Conservation (phyloP, 2,113 vertebrate species). For the Epinephelus cyanopodus region DNA sequence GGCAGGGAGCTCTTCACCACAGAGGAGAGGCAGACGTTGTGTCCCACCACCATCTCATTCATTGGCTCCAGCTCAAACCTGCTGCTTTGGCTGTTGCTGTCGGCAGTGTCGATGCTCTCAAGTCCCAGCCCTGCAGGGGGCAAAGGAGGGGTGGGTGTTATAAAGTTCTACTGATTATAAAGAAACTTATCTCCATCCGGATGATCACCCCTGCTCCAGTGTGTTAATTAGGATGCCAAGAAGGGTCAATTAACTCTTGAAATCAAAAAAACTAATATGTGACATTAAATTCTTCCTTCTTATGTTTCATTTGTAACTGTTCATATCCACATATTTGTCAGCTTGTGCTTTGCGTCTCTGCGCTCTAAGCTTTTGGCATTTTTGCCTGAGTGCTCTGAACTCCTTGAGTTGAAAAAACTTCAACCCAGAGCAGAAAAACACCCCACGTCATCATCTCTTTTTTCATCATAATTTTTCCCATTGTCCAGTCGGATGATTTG, state of each 20-base stretch:
- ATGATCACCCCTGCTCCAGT: background rate
- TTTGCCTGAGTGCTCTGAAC: too few species aligned
- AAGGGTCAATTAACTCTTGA: background rate
- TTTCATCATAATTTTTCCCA: too few species aligned
- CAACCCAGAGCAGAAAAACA: too few species aligned
- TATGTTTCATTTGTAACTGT: too few species aligned
- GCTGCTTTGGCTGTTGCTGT: slow-evolving; percentile 81
- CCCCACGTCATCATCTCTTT: too few species aligned
- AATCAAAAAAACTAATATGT: too few species aligned
- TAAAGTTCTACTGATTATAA: background rate
- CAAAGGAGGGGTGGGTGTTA: background rate
- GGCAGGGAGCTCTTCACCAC: slow-evolving; percentile 85
- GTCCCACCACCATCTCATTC: slow-evolving; percentile 90
- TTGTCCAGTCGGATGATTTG: too few species aligned
- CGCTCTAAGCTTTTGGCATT: too few species aligned
- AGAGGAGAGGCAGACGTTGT: slow-evolving; percentile 88
- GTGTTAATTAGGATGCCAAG: background rate
- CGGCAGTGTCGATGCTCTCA: slow-evolving; percentile 89
- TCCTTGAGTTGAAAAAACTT: too few species aligned
- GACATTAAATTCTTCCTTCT: too few species aligned
- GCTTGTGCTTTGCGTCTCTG: too few species aligned
- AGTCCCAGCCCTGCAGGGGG: slow-evolving; percentile 90
- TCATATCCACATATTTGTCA: too few species aligned
- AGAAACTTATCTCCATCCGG: background rate
- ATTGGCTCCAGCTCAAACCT: slow-evolving; percentile 91